These are phyloP conservation scores for Penaeus vannamei DNA, from an alignment of 1,140 invertebrate genomes.

Conservation along the genomic window DNA sequence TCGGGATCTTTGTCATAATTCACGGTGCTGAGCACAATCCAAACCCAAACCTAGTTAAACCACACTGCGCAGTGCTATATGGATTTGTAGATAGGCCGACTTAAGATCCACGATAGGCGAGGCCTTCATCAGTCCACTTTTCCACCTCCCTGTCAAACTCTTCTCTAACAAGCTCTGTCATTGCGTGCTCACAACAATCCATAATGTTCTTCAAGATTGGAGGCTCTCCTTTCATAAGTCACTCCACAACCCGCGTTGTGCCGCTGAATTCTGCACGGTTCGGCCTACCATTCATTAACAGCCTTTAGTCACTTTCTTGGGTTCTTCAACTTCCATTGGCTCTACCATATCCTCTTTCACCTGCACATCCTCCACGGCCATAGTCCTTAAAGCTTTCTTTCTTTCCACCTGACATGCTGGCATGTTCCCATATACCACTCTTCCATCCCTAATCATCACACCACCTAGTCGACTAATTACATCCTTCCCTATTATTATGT, in stretches of 20 bases:
- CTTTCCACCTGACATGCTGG: not conserved
- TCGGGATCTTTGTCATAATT: conserved; percentile 8
- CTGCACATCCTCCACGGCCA: no score
- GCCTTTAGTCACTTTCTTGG: no score
- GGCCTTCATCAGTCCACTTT: not conserved
- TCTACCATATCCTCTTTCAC: no score
- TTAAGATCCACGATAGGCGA: conserved; percentile 24
- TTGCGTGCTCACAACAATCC: not conserved
- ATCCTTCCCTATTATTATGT: conserved; percentile 37
- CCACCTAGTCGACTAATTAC: conserved; percentile 32
- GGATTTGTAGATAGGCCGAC: conserved; percentile 9
- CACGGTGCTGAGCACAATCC: not conserved
- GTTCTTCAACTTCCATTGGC: no score
- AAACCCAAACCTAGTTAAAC: conserved; percentile 6
- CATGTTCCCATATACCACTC: not conserved
- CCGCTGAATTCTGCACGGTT: not conserved
- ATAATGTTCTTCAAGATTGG: conserved; percentile 3
- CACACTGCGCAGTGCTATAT: conserved; percentile 9
- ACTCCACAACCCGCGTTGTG: not conserved
- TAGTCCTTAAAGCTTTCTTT: not conserved
- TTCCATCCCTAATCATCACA: conserved; percentile 10
- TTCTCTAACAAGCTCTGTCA: not conserved
- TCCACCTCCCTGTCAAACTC: conserved; percentile 2
- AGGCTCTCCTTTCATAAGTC: not conserved
- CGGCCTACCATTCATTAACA: no score